These are phyloP conservation scores for Solen grandis DNA, from an alignment of 1,140 invertebrate genomes.

Conservation along the genomic window DNA sequence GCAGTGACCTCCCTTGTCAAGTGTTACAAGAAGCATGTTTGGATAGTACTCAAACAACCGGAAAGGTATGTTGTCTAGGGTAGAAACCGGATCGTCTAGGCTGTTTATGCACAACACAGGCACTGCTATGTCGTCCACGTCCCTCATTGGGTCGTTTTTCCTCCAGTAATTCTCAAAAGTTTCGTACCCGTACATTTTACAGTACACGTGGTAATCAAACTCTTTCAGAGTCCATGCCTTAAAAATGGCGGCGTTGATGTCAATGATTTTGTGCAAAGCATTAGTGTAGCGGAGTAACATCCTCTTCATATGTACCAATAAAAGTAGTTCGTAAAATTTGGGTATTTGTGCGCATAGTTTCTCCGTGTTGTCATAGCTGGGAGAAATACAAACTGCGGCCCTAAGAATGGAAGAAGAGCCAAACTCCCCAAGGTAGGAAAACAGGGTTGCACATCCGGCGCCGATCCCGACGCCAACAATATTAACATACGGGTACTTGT, in stretches of 20 bases:
- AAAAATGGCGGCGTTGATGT: conserved; percentile 61
- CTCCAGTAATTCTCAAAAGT: conserved; percentile 73
- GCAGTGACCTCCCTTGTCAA: conserved; percentile 74
- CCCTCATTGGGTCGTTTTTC: conserved; percentile 74
- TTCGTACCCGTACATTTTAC: conserved; percentile 61
- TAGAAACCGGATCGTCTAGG: conserved; percentile 72
- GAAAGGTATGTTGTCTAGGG: conserved; percentile 67
- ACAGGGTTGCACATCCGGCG: conserved; percentile 54
- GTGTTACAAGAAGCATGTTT: conserved; percentile 72
- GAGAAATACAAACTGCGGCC: conserved; percentile 25
- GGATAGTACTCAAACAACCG: conserved; percentile 74
- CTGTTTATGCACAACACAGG: conserved; percentile 77
- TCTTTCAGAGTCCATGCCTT: conserved; percentile 61
- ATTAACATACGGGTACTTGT: conserved; percentile 46
- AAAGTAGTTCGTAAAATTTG: conserved; percentile 67
- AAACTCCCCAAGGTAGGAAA: conserved; percentile 66
- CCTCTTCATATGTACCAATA: conserved; percentile 63
- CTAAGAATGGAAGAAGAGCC: conserved; percentile 15
- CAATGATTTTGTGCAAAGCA: conserved; percentile 62
- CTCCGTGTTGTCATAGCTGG: conserved; percentile 30
- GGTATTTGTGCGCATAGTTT: conserved; percentile 46
- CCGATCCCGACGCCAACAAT: conserved; percentile 56
- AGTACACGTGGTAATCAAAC: conserved; percentile 67
- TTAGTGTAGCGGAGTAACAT: conserved; percentile 63
- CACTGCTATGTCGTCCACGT: conserved; percentile 76